A percentile compares a stretch with the other conserved stretches of the same genome.
These are phyloP conservation scores for Nasonovia ribisnigri DNA, from an alignment of 2,888 invertebrate genomes.

Conservation along the genomic window DNA sequence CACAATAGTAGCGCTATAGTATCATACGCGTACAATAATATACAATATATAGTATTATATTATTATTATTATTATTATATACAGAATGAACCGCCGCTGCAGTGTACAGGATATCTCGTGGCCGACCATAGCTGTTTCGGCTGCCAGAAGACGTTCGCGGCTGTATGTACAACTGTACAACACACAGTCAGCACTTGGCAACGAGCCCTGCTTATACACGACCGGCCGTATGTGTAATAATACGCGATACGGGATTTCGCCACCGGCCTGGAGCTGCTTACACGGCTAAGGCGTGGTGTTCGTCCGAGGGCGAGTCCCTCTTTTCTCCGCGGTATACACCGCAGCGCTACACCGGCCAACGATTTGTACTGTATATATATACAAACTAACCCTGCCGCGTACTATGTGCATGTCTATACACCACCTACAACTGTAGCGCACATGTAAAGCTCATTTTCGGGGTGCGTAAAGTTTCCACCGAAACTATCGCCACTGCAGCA, in stretches of 20 bases:
- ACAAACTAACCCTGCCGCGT: not conserved
- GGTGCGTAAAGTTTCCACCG: not conserved
- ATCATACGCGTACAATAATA: too few species aligned
- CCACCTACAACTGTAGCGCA: not conserved
- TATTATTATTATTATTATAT: not conserved
- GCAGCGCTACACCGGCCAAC: not conserved
- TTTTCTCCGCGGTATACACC: not conserved
- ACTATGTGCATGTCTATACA: not conserved
- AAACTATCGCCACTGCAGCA: not conserved
- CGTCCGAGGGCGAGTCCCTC: constrained; percentile 42
- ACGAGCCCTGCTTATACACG: constrained; percentile 33
- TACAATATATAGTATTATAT: too few species aligned
- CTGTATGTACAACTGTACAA: not conserved
- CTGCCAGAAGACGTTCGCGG: constrained; percentile 43
- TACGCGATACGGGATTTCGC: constrained; percentile 22
- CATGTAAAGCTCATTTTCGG: not conserved
- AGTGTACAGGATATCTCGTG: not conserved
- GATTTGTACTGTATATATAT: not conserved
- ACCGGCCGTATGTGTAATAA: not conserved
- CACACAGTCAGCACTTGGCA: constrained; percentile 45
- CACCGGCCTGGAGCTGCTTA: constrained; percentile 29
- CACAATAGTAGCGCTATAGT: not conserved
- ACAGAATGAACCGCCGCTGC: not conserved
- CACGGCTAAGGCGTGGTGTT: constrained; percentile 62
- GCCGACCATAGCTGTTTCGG: constrained; percentile 21